phyloP scores from a whole-genome alignment of 1,140 invertebrate genomes.

The Drosophila auraria region DNA sequence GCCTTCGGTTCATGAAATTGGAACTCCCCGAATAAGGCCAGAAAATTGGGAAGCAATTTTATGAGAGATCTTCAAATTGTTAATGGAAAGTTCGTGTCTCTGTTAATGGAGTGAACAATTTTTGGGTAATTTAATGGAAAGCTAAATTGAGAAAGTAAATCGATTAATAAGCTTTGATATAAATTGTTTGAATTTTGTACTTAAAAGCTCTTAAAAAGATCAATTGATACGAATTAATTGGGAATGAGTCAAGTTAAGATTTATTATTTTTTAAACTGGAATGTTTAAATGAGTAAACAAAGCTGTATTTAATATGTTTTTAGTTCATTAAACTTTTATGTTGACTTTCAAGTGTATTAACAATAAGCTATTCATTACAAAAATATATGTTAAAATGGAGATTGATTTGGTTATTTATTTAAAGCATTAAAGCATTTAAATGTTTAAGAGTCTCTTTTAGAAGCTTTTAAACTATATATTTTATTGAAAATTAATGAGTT shows the following conservation, averaged over 20 bases:
- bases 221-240: not conserved
- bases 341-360: not conserved
- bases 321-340: not conserved
- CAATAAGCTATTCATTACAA: no score
- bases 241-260: not conserved
- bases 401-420: not conserved
- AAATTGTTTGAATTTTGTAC: not conserved
- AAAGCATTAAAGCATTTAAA: no score
- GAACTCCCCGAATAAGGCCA: constrained; percentile 20
- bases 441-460: no score
- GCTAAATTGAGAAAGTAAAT: constrained; percentile 19
- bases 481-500: no score
- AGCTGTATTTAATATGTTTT: not conserved
- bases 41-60: constrained; percentile 10
- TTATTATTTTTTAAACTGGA: constrained; percentile 2
- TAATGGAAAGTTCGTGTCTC: constrained; percentile 35
- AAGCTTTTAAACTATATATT: no score
- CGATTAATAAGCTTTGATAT: constrained; percentile 3
- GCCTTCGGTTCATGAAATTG: constrained; percentile 40
- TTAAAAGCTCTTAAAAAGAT: not conserved
- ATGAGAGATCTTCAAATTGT: constrained; percentile 13
- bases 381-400: not conserved
- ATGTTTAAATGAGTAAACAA: not conserved
- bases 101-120: constrained; percentile 6
- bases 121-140: constrained; percentile 24